These are phyloP conservation scores for Daktulosphaira vitifoliae DNA, from an alignment of 1,140 invertebrate genomes.

Conservation along the genomic window DNA sequence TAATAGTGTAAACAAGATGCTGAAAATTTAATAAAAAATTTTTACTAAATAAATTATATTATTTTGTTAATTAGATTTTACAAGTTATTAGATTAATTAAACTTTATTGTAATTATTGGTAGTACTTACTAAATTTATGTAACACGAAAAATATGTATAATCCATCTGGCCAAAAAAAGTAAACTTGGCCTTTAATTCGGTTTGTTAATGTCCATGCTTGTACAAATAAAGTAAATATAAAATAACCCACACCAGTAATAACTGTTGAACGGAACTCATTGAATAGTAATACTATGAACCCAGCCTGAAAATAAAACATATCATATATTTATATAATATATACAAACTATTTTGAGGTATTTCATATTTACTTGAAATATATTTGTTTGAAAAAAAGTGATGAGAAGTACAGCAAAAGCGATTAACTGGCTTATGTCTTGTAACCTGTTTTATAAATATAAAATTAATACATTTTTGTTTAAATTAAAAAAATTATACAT, in stretches of 20 bases:
- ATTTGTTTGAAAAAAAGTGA: slow-evolving; percentile 37
- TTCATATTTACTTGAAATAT: slow-evolving; percentile 35
- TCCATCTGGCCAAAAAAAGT: slow-evolving; percentile 34
- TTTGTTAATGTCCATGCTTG: slow-evolving; percentile 30
- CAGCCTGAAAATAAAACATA: slow-evolving; percentile 31
- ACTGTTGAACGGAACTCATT: slow-evolving; percentile 35
- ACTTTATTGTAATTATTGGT: too few species aligned
- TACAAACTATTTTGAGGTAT: not conserved
- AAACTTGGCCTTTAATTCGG: slow-evolving; percentile 32
- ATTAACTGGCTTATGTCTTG: slow-evolving; percentile 36
- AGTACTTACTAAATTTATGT: slow-evolving; percentile 36
- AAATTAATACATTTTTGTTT: too few species aligned
- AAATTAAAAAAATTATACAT: too few species aligned
- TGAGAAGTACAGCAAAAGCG: slow-evolving; percentile 34
- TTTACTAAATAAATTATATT: too few species aligned
- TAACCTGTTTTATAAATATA: slow-evolving; percentile 31
- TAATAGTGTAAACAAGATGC: slow-evolving; percentile 37
- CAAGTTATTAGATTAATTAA: too few species aligned
- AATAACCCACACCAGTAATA: slow-evolving; percentile 30
- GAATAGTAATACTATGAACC: slow-evolving; percentile 35
- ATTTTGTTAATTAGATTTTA: too few species aligned
- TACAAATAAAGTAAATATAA: slow-evolving; percentile 34
- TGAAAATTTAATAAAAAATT: slow-evolving; percentile 31
- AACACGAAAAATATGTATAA: slow-evolving; percentile 33
- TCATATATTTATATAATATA: not conserved